Base-by-base conservation (phyloP, 2,113 vertebrate genomes). In the Albula goreensis region DNA sequence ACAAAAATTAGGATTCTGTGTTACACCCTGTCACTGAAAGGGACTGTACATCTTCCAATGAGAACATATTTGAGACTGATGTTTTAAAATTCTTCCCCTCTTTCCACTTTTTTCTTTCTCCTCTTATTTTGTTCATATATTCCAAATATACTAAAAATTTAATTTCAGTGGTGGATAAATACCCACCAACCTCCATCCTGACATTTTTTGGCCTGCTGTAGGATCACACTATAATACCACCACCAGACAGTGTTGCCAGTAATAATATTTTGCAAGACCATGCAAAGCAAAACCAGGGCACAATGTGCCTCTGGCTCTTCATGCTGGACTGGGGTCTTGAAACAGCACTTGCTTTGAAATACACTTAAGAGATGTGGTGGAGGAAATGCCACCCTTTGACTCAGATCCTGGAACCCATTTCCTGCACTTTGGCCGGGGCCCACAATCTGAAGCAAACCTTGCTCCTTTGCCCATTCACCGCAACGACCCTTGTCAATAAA, bases 211-310 rank as follows among this genome's bases (percentile, higher is more conserved):
- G n/a, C 70, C 70, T 7, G 70, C n/a, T 74, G 25, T 74, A 10
- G 22, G 70, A 2, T 66, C 17, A 19, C 15, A 22, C 70, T n/a
- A 9, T n/a, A n/a, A 74, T 13, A n/a, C 22, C n/a, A 31, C 70
- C 70, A 74, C n/a, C 70, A 74, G 56, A 19, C 70, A 78, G 31
- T 15, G 51, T 49, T 80, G 19, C 52, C 52, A 81, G 49, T 25
- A 74, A 86, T 82, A 51, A 81, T 81, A n/a, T 86, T 51, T 81
- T 17, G 0, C 41, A 51, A 63, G 48, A 31, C 82, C 66, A 22
- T 15, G 25, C 56, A 60, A 53, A 85, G 48, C 53, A 31, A 13
- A 78, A 31, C 41, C 15, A 19, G 48, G 2, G 60, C 57, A 83
- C 15, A 83, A n/a, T 51, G 17, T 15, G 41, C 48, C 25, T 52